Evolutionary conservation across 2,888 invertebrate genomes (phyloP).

Genomic region (Glyphotaelius pellucidus): DNA sequence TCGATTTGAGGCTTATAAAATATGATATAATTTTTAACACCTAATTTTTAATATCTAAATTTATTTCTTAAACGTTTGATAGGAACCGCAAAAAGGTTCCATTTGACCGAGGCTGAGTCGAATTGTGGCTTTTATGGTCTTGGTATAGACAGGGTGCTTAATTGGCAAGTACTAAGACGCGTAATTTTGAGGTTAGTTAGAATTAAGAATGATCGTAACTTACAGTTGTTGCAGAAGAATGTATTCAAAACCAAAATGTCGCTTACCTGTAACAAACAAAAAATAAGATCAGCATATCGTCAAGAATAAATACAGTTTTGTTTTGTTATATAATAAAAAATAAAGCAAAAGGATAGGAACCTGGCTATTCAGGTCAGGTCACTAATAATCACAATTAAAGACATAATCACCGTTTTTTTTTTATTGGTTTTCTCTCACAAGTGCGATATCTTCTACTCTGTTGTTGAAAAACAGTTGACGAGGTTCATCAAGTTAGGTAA

Average conservation of each 20-base stretch:
- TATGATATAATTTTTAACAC: neutral
- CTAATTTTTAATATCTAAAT: neutral
- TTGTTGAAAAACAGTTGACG: too few relatives aligned
- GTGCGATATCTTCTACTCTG: too few relatives aligned
- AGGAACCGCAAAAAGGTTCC: neutral
- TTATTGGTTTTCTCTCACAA: too few relatives aligned
- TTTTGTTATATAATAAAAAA: too few relatives aligned
- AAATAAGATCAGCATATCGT: neutral
- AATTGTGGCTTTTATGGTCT: neutral
- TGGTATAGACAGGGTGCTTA: neutral
- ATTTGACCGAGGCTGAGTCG: neutral
- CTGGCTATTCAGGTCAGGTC: too few relatives aligned
- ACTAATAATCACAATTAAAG: too few relatives aligned
- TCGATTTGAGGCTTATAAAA: too few relatives aligned
- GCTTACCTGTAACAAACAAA: neutral
- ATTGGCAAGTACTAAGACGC: neutral
- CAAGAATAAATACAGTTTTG: neutral
- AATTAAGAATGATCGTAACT: neutral
- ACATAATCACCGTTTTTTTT: too few relatives aligned
- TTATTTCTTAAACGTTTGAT: neutral
- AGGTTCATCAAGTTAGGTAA: too few relatives aligned
- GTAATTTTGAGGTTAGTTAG: neutral
- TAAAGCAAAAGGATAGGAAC: too few relatives aligned
- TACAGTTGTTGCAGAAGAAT: neutral
- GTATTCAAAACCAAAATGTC: neutral